Evolutionary conservation across 2,113 vertebrate genomes (phyloP), one percentile per base, ranked within the genome.

Genomic region (Dicerorhinus sumatrensis): DNA sequence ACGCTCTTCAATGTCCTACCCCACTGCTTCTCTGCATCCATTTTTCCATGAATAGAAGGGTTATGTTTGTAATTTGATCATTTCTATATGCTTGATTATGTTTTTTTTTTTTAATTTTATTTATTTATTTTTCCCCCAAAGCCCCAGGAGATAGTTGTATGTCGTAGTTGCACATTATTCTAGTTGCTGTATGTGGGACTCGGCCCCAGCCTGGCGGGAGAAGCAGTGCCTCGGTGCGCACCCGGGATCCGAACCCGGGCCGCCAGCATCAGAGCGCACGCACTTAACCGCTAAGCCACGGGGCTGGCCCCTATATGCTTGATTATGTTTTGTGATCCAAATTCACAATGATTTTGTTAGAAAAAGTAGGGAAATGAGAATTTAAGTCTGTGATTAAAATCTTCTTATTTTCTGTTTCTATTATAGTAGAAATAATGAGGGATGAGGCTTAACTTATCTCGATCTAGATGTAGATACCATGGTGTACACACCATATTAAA

Each of bases 1-100:
- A 6, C 8, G 8, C 3, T 89, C 9, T n/a, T 67, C 6, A 25
- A 0, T 3, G 9, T 33, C 31, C 39, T 13, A 10, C 3, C 31
- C 48, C 46, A 25, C 17, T 73, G 8, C 27, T 69, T 77, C 25
- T 60, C 73, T 2, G 29, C 20, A 27, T 75, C 27, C 5, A 21
- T 51, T 94, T 89, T 73, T 46, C 27, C 42, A 67, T 33, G 23
- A 70, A 67, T 48, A 51, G 51, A 73, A 72, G 10, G 2, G 8
- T 16, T 96, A 8, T 62, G 94, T 36, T n/a, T 1, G 9, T 65
- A 60, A 67, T 56, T 70, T 70, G 21, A 72, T 51, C 2, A 62
- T 85, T 21, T 96, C 36, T 89, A 7, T 48, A 10, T 75, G 13
- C 1, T 42, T 81, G 7, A 21, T 29, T 89, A 8, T 83, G 16